These are phyloP conservation scores for Machimus atricapillus DNA, from an alignment of 2,888 invertebrate species.

Conservation along the genomic window DNA sequence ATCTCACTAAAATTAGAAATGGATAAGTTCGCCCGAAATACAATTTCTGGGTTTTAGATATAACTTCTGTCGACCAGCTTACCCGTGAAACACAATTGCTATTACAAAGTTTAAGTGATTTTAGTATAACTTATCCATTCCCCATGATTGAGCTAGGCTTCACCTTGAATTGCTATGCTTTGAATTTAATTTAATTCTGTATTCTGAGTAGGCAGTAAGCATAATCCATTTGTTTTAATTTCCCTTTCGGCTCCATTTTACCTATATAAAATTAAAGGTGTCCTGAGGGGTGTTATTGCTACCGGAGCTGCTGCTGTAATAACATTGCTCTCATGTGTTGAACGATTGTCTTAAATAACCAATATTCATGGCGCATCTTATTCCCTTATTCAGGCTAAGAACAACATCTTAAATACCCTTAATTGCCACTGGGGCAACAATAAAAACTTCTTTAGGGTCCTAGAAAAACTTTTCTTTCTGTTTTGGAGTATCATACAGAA, in stretches of 20 bases:
- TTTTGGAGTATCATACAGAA: neutral
- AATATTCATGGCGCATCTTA: neutral
- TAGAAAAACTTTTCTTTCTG: neutral
- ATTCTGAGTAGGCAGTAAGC: neutral
- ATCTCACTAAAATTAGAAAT: neutral
- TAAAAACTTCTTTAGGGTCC: neutral
- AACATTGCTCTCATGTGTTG: neutral
- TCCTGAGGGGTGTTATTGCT: neutral
- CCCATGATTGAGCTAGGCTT: neutral
- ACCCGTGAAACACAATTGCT: neutral
- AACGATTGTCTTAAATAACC: neutral
- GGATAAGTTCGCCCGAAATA: neutral
- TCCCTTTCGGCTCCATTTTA: neutral
- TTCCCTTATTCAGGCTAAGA: neutral
- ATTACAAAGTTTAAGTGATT: neutral
- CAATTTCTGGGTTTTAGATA: neutral
- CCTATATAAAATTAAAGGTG: neutral
- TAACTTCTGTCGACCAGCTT: neutral
- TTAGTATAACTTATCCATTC: neutral
- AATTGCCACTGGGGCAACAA: slow-evolving; percentile 12
- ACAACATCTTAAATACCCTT: neutral
- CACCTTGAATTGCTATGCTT: neutral
- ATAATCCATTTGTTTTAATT: neutral
- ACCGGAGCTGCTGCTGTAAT: neutral
- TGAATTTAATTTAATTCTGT: neutral